phyloP scores from a whole-genome alignment of 2,888 invertebrate genomes.

The Acheta domesticus region DNA sequence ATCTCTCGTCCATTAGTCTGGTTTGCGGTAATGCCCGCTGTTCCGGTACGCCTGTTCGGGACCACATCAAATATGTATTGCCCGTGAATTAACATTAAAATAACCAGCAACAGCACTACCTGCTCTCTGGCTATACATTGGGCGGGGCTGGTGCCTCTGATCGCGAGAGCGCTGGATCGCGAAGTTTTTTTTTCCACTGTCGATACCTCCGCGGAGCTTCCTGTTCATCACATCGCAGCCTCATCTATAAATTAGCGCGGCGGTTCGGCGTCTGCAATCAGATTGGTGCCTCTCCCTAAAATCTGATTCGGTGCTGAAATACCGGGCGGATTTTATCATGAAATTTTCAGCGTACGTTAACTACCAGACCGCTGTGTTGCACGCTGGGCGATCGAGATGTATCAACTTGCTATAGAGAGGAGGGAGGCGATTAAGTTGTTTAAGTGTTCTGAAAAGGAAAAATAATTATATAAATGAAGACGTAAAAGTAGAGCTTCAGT shows the following conservation, averaged over 20 bases:
- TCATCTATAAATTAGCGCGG: not conserved
- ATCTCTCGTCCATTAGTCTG: constrained; percentile 3
- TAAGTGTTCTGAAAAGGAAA: no score
- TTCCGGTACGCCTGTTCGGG: not conserved
- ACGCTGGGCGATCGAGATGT: not conserved
- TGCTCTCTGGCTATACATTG: not conserved
- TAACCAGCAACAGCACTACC: constrained; percentile 18
- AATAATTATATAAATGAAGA: no score
- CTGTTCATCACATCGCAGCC: constrained; percentile 18
- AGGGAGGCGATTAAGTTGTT: not conserved
- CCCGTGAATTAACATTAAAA: constrained; percentile 7
- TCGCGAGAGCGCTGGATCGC: not conserved
- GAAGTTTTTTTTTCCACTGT: no score
- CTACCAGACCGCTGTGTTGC: not conserved
- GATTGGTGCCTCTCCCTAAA: not conserved
- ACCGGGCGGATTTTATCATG: no score
- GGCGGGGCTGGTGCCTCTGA: not conserved
- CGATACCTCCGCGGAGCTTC: not conserved
- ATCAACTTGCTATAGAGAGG: not conserved
- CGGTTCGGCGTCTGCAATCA: not conserved
- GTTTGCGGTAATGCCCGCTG: constrained; percentile 9
- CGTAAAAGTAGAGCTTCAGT: no score
- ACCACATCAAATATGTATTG: constrained; percentile 18
- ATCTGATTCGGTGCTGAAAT: no score
- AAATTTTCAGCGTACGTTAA: no score